Evolutionary conservation across 2,888 invertebrate species (phyloP), one percentile per base, ranked within the genome.

Genomic region (Conchocele bisecta): DNA sequence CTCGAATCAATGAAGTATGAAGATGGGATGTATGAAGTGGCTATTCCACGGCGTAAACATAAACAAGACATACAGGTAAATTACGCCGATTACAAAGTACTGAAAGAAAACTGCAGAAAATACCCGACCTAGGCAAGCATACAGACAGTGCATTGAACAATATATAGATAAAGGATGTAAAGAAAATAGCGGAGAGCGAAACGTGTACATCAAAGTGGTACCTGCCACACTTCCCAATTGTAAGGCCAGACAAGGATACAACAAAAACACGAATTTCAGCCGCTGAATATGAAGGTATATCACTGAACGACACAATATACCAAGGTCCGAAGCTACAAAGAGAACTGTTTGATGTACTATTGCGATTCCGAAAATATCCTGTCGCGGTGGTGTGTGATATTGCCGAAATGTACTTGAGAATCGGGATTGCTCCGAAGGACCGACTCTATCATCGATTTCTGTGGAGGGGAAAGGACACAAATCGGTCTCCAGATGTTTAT

Each of bases 271-370:
- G 80, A 22, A 50, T 75, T 11, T 69, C 69, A 24, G 67, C 67
- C 13, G 68, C 72, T 5, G 59, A 59, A 31, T 54, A 26, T 46
- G 7, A 59, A 6, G 53, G 53, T n/a, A n/a, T 63, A n/a, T 78
- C 61, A 22, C 22, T 78, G 22, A 68, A 68, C 51, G 63, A 70
- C 39, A 22, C 35, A 17, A 63, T 68, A 39, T 24, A 59, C 17
- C 59, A 48, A 35, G 75, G 77, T 20, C 75, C 80, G 24, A 78
- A 80, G 29, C 48, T 80, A 20, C 69, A 78, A 37, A 50, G 41
- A 33, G 67, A 75, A 29, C 67, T 80, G 31, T 51, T 68, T 35
- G 63, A 67, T 41, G 64, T 79, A 11, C 33, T 76, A 20, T 58
- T 73, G 17, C 20, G 68, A 48, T 73, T 72, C 50, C 39, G 68